Percentiles rank a stretch among this genome's conserved stretches.
phyloP scores from a whole-genome alignment of 2,888 invertebrate species.

The Hydrotaea cyrtoneurina region DNA sequence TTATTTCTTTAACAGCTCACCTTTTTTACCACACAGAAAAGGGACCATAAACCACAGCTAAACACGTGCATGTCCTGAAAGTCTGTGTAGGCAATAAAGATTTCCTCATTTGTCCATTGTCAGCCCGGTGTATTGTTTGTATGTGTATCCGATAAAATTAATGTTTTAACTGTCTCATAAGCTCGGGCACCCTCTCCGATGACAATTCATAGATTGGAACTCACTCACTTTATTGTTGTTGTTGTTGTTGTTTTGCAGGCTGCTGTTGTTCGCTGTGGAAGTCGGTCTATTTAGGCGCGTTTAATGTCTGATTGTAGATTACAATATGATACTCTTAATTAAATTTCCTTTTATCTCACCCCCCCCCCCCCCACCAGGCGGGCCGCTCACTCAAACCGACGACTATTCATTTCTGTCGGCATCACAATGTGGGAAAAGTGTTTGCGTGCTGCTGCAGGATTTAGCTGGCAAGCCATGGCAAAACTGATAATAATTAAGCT shows the following conservation, averaged over 20 bases:
- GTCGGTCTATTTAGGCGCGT: neutral
- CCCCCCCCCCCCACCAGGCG: neutral
- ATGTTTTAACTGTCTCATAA: constrained; percentile 50
- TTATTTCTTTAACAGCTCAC: no score
- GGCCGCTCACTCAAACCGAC: neutral
- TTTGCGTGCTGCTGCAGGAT: neutral
- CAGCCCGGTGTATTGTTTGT: neutral
- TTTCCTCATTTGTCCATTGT: neutral
- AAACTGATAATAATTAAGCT: constrained; percentile 35
- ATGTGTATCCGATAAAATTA: constrained; percentile 21
- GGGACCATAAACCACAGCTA: no score
- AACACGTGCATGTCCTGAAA: neutral
- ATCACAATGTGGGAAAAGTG: neutral
- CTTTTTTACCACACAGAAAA: no score
- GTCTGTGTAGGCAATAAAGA: neutral
- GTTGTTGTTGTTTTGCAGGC: no score
- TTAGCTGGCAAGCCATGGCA: neutral
- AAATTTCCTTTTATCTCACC: constrained; percentile 58
- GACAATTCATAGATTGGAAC: constrained; percentile 36
- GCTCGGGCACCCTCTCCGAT: constrained; percentile 22
- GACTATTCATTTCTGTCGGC: neutral
- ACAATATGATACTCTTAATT: constrained; percentile 60
- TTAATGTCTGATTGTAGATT: constrained; percentile 23
- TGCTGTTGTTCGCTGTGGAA: neutral
- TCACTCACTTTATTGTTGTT: constrained; percentile 1